Conservation (phyloP, 1,140 invertebrate genomes). For the Hylaeus volcanicus region DNA sequence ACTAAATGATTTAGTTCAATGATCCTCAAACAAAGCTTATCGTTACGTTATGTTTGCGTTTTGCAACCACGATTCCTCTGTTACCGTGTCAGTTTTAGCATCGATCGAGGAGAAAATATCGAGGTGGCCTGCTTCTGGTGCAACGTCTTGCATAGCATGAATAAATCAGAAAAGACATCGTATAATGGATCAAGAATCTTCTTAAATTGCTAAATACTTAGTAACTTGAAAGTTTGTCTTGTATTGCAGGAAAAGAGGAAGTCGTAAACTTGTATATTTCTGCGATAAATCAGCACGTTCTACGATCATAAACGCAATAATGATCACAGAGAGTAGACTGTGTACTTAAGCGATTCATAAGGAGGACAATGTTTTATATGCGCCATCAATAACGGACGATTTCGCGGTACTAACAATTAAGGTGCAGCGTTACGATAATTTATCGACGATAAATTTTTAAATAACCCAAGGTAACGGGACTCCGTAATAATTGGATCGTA, state of each 20-base stretch:
- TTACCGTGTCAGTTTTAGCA: no score
- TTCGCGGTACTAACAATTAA: conserved; percentile 46
- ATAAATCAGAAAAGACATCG: background rate
- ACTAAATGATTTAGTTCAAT: no score
- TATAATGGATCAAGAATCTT: background rate
- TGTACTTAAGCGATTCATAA: background rate
- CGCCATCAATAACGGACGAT: conserved; percentile 1
- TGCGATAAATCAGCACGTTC: conserved; percentile 3
- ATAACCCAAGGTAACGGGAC: conserved; percentile 7
- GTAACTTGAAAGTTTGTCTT: background rate
- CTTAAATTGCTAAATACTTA: background rate
- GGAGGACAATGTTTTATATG: conserved; percentile 13
- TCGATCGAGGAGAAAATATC: background rate
- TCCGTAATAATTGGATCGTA: conserved; percentile 23
- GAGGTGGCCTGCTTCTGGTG: background rate
- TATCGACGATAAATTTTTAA: conserved; percentile 49
- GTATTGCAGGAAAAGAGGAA: background rate
- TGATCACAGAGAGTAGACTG: background rate
- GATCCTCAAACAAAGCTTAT: no score
- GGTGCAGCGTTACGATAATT: conserved; percentile 43
- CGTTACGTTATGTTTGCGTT: no score
- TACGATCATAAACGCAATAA: conserved; percentile 13
- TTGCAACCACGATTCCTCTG: no score
- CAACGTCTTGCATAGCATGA: background rate
- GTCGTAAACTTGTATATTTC: background rate